A percentile compares a stretch with the other conserved stretches of the same genome.
Conservation (phyloP, 2,113 vertebrate genomes). For the Tetraodon nigroviridis region DNA sequence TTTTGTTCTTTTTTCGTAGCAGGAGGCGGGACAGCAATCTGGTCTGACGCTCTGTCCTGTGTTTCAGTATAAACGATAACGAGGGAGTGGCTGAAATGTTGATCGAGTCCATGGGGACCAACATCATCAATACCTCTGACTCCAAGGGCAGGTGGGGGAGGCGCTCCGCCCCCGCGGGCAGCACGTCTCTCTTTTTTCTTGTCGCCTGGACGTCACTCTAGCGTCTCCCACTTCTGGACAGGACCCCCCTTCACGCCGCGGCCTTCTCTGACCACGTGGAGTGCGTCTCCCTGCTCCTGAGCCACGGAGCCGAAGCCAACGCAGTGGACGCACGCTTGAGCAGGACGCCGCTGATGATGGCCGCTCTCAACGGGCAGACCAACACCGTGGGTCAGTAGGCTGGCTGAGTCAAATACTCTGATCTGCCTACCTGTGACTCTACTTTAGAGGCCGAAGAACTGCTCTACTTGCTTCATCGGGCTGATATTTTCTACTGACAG, state of each 20-base stretch:
- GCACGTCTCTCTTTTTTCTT: too few species aligned
- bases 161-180: not conserved
- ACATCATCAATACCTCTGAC: slow-evolving; percentile 86
- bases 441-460: too few species aligned
- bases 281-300: slow-evolving; percentile 92
- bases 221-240: slow-evolving; percentile 36
- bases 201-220: not conserved
- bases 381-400: slow-evolving; percentile 87
- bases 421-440: too few species aligned
- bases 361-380: slow-evolving; percentile 93
- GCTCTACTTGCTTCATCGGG: too few species aligned
- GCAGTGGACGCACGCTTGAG: slow-evolving; percentile 76
- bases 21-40: not conserved
- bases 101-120: slow-evolving; percentile 84
- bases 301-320: slow-evolving; percentile 90
- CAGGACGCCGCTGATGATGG: slow-evolving; percentile 97
- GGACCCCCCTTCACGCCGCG: slow-evolving; percentile 93
- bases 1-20: not conserved
- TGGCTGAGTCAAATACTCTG: too few species aligned
- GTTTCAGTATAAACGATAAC: slow-evolving; percentile 90
- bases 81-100: slow-evolving; percentile 96
- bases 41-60: slow-evolving; percentile 12
- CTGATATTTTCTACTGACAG: too few species aligned
- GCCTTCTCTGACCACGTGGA: slow-evolving; percentile 96
- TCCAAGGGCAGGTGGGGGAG: slow-evolving; percentile 87